Base-by-base conservation (phyloP, 2,113 vertebrate species). In the Eupsittula cactorum region DNA sequence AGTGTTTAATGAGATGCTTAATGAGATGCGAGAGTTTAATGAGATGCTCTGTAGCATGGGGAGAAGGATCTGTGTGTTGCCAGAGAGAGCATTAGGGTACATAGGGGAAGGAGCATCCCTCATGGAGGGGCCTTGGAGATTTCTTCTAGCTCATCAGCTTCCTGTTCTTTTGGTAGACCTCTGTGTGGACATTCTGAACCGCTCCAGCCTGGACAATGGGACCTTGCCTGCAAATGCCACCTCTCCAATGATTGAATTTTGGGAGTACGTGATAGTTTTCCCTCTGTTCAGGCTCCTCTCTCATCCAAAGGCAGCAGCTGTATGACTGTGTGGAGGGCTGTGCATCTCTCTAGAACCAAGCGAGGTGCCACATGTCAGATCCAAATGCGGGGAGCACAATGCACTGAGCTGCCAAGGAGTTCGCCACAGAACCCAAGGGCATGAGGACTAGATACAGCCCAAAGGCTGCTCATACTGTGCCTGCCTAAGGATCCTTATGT, bases 241-340 rank as follows among this genome's bases (percentile, higher is more conserved):
- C 2, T 99, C 99, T 1, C 97, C 99, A 2, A 97, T 99, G 88
- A 98, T 98, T 82, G 99, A 99, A 96, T 99, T 99, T 96, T 99
- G 99, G 99, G 99, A 99, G 99, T 99, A 98, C 63, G 99, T 99
- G 85, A 85, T 75, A 2, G 0, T 44, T 71, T 92, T 88, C 64
- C 53, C 76, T n/a, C 31, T 33, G 6, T 59, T 86, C 46, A 75
- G 37, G 11, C 57, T 89, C 57, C 35, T 53, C 9, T 75, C 62
- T 79, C 55, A 31, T 27, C 19, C 33, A 53, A 35, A 44, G n/a
- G 42, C 41, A 46, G 44, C 62, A 79, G 81, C 52, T 73, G 39
- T 79, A 77, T 53, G 41, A 68, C 9, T 23, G 2, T 10, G 84
- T 0, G 0, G 50, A 57, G 28, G 71, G 50, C 24, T 69, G 24